Percentiles rank a stretch among this genome's conserved stretches.
Evolutionary conservation across 1,140 invertebrate genomes (phyloP).

Genomic region (Drosophila sp.): DNA sequence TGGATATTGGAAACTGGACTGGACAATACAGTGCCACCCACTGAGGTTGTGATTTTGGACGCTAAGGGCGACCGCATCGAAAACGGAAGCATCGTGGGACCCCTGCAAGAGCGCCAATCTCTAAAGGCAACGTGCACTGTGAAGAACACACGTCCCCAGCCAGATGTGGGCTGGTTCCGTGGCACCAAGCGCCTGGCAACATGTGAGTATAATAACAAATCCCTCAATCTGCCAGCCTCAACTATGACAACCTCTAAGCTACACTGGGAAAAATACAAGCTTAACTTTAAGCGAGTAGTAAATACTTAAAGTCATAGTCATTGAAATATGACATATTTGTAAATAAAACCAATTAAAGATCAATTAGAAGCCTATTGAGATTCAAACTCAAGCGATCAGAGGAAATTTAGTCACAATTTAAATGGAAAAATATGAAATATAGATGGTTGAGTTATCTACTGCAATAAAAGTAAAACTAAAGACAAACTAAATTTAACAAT

Average conservation of each 20-base stretch:
- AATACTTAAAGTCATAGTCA: too few relatives aligned
- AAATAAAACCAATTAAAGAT: too few relatives aligned
- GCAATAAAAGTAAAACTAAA: too few relatives aligned
- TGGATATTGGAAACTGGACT: conserved; percentile 25
- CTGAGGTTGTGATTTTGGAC: conserved; percentile 78
- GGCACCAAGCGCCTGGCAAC: conserved; percentile 73
- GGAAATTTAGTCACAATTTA: too few relatives aligned
- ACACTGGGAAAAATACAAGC: neutral
- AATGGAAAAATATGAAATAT: too few relatives aligned
- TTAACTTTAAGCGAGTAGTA: too few relatives aligned
- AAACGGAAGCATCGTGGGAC: conserved; percentile 75
- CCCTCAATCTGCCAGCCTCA: neutral
- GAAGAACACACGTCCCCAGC: conserved; percentile 73
- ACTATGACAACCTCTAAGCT: neutral
- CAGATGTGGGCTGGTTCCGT: conserved; percentile 78
- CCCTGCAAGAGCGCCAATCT: conserved; percentile 76
- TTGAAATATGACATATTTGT: too few relatives aligned
- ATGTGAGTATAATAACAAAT: conserved; percentile 63
- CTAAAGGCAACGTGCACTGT: conserved; percentile 75
- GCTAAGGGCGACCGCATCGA: conserved; percentile 77
- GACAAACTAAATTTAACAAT: too few relatives aligned
- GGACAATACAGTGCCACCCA: conserved; percentile 74
- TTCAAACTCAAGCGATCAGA: too few relatives aligned
- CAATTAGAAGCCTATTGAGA: too few relatives aligned
- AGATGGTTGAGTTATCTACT: too few relatives aligned